Percentiles rank a stretch among this genome's conserved stretches.
Evolutionary conservation across 2,888 invertebrate genomes (phyloP).

Genomic region (Parascotia fuliginaria): DNA sequence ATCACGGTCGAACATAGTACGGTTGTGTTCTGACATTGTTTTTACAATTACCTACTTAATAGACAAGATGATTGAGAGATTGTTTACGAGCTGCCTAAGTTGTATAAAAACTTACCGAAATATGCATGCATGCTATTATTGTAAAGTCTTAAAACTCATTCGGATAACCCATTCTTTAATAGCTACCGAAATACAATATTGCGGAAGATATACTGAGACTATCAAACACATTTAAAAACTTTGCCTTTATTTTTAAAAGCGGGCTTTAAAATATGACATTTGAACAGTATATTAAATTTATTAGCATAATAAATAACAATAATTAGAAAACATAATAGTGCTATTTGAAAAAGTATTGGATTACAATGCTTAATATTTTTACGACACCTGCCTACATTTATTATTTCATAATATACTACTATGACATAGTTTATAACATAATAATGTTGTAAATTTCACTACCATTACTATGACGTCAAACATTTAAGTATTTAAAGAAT

Average conservation of each 20-base stretch:
- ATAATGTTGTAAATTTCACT: conserved; percentile 33
- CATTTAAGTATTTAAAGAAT: conserved; percentile 8
- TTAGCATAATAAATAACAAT: conserved; percentile 35
- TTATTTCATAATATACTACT: conserved; percentile 16
- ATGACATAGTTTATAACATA: conserved; percentile 36
- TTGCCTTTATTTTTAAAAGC: background rate
- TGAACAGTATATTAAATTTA: conserved; percentile 18
- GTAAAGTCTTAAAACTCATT: background rate
- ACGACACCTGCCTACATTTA: conserved; percentile 26
- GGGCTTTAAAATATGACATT: background rate
- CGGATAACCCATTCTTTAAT: background rate
- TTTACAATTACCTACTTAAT: too few relatives aligned
- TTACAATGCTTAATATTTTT: conserved; percentile 42
- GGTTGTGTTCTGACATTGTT: too few relatives aligned
- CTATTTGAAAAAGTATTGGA: conserved; percentile 38
- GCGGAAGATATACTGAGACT: background rate
- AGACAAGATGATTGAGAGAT: too few relatives aligned
- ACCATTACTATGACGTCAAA: conserved; percentile 42
- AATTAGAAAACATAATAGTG: conserved; percentile 37
- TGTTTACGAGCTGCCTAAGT: too few relatives aligned
- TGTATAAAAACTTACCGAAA: too few relatives aligned
- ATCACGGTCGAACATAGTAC: too few relatives aligned
- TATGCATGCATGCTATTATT: too few relatives aligned
- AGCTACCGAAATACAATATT: background rate
- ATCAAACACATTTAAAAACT: background rate